These are phyloP conservation scores for Copsychus sechellarum DNA, from an alignment of 2,113 vertebrate species.

Conservation along the genomic window DNA sequence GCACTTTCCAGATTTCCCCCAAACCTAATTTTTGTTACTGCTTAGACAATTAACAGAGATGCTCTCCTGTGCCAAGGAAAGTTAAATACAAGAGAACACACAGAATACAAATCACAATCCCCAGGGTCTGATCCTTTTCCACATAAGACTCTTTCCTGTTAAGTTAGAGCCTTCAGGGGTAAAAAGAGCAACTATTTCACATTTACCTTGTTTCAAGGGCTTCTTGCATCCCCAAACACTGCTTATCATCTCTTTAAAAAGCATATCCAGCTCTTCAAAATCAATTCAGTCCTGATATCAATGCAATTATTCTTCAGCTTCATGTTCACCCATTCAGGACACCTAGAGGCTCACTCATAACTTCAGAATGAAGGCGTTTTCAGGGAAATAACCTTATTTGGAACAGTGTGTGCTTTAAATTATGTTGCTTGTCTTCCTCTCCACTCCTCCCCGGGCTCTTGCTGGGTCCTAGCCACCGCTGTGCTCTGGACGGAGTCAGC, in stretches of 20 bases:
- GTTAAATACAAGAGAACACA: not conserved
- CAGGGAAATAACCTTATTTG: slow-evolving; percentile 44
- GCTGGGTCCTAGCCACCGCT: slow-evolving; percentile 65
- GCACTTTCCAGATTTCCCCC: not conserved
- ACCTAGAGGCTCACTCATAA: not conserved
- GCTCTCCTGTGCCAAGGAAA: not conserved
- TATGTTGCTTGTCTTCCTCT: slow-evolving; percentile 38
- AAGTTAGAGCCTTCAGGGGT: not conserved
- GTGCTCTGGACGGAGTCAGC: not conserved
- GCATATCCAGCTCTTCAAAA: slow-evolving; percentile 34
- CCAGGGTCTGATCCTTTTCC: not conserved
- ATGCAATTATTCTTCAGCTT: not conserved
- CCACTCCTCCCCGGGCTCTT: not conserved
- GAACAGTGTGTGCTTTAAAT: slow-evolving; percentile 60
- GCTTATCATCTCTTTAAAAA: slow-evolving; percentile 15
- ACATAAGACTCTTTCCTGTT: not conserved
- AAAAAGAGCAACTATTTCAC: not conserved
- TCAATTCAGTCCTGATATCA: not conserved
- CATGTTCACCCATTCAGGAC: not conserved
- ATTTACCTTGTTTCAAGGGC: slow-evolving; percentile 44
- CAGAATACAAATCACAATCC: not conserved
- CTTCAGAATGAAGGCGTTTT: slow-evolving; percentile 23
- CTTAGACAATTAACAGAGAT: not conserved
- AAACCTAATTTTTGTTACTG: not conserved
- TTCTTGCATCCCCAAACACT: not conserved